These are phyloP conservation scores for Phalacrocorax pelagicus DNA, from an alignment of 2,113 vertebrate species.

Conservation along the genomic window DNA sequence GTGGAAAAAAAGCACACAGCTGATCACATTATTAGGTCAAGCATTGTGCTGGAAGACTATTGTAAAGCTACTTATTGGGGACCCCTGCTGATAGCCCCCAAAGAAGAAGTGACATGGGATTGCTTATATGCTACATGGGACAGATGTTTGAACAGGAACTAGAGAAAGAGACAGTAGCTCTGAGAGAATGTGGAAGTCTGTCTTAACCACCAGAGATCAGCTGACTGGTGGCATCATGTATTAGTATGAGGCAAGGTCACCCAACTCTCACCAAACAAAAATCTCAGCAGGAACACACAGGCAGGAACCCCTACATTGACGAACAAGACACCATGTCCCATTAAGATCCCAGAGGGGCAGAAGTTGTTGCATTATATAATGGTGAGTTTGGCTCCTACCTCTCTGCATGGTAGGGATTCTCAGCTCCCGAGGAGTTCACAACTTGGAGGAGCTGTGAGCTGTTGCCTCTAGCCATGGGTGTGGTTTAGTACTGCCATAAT, in stretches of 20 bases:
- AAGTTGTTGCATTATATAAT: slow-evolving; percentile 22
- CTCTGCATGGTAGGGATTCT: slow-evolving; percentile 33
- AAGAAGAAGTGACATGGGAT: neutral
- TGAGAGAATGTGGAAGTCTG: neutral
- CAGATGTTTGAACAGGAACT: neutral
- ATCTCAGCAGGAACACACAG: neutral
- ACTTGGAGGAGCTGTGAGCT: slow-evolving; percentile 24
- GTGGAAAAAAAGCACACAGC: neutral
- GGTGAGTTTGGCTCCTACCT: slow-evolving; percentile 41
- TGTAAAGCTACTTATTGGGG: neutral
- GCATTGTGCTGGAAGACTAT: neutral
- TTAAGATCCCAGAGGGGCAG: neutral
- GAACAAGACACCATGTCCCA: neutral
- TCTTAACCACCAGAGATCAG: slow-evolving; percentile 7
- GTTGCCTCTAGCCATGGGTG: slow-evolving; percentile 46
- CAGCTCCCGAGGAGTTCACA: slow-evolving; percentile 1
- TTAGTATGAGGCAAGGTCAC: neutral
- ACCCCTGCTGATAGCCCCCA: neutral
- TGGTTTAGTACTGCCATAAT: slow-evolving; percentile 50
- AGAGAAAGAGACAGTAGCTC: neutral
- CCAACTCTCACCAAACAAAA: neutral
- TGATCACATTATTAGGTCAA: neutral
- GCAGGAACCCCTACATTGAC: neutral
- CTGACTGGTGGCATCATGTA: neutral
- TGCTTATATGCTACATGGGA: neutral